A percentile compares a stretch with the other conserved stretches of the same genome.
Conservation (phyloP, 64 coral and sea anemone genomes). For the Acropora tenuis region DNA sequence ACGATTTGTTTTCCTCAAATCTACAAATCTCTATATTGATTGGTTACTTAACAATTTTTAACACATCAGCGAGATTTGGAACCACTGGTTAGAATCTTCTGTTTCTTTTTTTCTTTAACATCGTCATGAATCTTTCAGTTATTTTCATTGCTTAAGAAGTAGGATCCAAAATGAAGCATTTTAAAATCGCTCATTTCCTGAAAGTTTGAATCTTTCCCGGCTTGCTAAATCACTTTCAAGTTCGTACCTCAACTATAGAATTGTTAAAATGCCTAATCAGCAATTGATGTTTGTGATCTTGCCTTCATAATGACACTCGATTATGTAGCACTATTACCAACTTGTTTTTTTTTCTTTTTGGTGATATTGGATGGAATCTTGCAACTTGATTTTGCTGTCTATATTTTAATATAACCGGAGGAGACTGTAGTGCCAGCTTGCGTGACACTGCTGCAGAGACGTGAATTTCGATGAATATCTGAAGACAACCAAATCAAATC, state of each 20-base stretch:
- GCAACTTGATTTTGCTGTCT: neutral
- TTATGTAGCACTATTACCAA: neutral
- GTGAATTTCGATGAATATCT: neutral
- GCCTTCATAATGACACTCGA: neutral
- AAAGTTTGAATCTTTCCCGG: neutral
- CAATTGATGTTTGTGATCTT: neutral
- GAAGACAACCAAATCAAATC: too few relatives aligned
- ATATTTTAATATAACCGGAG: too few relatives aligned
- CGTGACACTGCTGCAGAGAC: neutral
- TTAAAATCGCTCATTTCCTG: neutral
- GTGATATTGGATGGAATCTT: neutral
- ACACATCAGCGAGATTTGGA: too few relatives aligned
- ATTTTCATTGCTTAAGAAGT: neutral
- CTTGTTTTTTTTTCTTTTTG: neutral
- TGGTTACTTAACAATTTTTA: too few relatives aligned
- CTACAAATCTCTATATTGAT: too few relatives aligned
- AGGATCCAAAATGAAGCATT: neutral
- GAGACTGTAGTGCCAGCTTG: neutral
- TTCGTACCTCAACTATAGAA: neutral
- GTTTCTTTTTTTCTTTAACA: neutral
- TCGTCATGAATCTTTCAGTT: neutral
- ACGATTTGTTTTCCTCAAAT: too few relatives aligned
- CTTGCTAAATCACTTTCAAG: neutral
- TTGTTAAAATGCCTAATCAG: too few relatives aligned
- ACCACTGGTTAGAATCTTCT: neutral